Evolutionary conservation across 2,113 vertebrate species (phyloP).

Genomic region (Mus pahari): DNA sequence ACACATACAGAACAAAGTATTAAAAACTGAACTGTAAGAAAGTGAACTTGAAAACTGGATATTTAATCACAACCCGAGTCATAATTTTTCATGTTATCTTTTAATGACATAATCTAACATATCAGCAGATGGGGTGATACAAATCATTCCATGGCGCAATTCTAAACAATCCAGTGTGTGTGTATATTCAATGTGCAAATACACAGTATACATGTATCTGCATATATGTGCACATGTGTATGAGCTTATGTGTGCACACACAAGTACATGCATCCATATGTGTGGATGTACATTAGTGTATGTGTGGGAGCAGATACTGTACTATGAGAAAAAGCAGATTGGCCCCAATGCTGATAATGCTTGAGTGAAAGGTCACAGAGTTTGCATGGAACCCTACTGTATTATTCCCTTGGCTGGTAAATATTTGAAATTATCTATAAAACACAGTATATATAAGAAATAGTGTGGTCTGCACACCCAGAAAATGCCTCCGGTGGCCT

Average conservation of each 20-base stretch:
- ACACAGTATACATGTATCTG: neutral
- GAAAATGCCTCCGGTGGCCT: slow-evolving; percentile 69
- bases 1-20: neutral
- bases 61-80: neutral
- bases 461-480: slow-evolving; percentile 14
- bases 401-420: neutral
- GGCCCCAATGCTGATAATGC: neutral
- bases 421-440: neutral
- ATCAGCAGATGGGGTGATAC: neutral
- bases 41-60: neutral
- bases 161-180: neutral
- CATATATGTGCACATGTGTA: neutral
- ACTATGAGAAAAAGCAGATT: neutral
- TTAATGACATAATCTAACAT: neutral
- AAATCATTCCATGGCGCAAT: neutral
- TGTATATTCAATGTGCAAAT: no score
- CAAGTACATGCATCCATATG: neutral
- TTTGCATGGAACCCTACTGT: neutral
- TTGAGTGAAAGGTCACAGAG: neutral
- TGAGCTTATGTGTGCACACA: neutral
- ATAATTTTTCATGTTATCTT: neutral
- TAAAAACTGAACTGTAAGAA: neutral
- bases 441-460: neutral
- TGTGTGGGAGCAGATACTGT: neutral
- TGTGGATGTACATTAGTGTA: no score